A percentile compares a stretch with the other conserved stretches of the same genome.
Conservation (phyloP, 2,113 vertebrate species). For the Oncorhynchus mykiss region DNA sequence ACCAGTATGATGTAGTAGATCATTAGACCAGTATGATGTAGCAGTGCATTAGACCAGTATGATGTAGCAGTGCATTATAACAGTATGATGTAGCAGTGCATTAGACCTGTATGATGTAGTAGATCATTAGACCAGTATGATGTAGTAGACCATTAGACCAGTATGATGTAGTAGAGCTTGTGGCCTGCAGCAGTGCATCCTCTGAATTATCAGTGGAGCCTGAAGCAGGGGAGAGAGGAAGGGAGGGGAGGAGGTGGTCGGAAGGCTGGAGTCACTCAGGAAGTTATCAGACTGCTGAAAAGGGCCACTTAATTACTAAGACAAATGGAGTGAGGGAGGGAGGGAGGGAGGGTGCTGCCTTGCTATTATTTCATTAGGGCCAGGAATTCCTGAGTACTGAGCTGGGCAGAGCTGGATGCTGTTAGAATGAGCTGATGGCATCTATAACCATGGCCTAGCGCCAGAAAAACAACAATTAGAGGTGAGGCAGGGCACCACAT, state of each 20-base stretch:
- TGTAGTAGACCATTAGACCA: no score
- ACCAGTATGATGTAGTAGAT: no score
- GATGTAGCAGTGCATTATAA: no score
- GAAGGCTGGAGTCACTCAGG: slow-evolving; percentile 63
- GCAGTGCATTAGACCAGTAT: no score
- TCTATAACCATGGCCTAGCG: not conserved
- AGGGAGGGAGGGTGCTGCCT: not conserved
- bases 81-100: no score
- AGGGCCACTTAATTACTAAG: slow-evolving; percentile 66
- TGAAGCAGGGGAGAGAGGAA: no score
- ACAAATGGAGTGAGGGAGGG: slow-evolving; percentile 19
- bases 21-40: no score
- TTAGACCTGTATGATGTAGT: no score
- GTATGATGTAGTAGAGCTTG: fast-evolving
- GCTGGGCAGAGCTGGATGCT: not conserved
- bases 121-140: no score
- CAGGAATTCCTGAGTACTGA: not conserved
- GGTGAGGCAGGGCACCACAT: not conserved
- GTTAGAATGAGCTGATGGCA: not conserved
- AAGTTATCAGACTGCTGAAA: slow-evolving; percentile 61
- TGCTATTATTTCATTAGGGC: not conserved
- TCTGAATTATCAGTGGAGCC: not conserved
- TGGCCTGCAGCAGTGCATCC: no score
- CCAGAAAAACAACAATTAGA: not conserved
- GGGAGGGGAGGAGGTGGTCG: not conserved